Percentiles rank a stretch among this genome's conserved stretches.
These are phyloP conservation scores for Plebejus anna DNA, from an alignment of 2,888 invertebrate species.

Conservation along the genomic window DNA sequence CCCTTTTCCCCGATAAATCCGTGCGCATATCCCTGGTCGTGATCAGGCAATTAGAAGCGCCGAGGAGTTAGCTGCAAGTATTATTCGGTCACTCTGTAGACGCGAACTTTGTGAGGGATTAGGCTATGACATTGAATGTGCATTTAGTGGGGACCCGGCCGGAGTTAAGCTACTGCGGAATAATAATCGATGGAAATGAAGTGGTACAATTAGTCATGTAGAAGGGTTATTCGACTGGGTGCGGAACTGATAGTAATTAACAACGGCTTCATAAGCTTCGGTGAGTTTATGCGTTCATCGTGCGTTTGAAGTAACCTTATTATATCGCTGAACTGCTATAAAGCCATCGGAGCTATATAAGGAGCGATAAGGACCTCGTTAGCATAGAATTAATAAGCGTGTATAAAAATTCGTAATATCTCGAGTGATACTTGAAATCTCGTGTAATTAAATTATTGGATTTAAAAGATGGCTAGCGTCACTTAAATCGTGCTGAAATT, in stretches of 20 bases:
- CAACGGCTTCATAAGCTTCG: neutral
- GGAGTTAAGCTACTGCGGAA: constrained; percentile 52
- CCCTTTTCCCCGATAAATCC: constrained; percentile 53
- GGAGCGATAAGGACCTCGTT: neutral
- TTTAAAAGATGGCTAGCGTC: neutral
- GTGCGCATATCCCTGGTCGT: constrained; percentile 51
- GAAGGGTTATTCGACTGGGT: neutral
- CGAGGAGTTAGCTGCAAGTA: constrained; percentile 49
- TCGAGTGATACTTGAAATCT: neutral
- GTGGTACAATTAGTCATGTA: constrained; percentile 36
- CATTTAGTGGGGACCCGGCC: constrained; percentile 57
- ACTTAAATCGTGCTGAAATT: neutral
- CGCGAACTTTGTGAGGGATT: constrained; percentile 48
- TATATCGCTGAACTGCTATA: neutral
- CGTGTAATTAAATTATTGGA: constrained; percentile 9
- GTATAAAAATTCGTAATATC: neutral
- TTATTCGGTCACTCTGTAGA: constrained; percentile 48
- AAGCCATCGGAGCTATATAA: neutral
- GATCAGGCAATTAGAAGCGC: constrained; percentile 60
- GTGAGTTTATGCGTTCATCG: neutral
- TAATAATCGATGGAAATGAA: constrained; percentile 60
- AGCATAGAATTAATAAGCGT: neutral
- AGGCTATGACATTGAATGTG: constrained; percentile 63
- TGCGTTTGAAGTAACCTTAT: neutral
- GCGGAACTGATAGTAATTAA: neutral